phyloP scores from a whole-genome alignment of 2,888 invertebrate genomes.

The Coelinius sp. region DNA sequence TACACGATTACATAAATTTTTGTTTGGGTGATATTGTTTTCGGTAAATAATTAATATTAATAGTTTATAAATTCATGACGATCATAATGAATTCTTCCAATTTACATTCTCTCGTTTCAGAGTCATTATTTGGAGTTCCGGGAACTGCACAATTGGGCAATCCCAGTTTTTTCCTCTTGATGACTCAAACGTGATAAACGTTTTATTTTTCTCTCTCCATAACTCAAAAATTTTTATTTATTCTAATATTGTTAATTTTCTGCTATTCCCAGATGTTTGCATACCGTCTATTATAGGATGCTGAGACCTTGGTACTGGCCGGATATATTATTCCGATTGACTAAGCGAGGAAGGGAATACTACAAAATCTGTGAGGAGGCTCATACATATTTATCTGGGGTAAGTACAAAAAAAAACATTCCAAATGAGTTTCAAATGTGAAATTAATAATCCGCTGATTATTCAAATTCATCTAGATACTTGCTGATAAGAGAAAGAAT shows the following conservation, averaged over 20 bases:
- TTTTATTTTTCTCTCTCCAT: neutral
- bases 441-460: too few relatives aligned
- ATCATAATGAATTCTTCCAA: too few relatives aligned
- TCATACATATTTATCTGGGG: neutral
- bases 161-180: neutral
- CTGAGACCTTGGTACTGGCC: slow-evolving; percentile 11
- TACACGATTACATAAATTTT: neutral
- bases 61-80: neutral
- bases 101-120: too few relatives aligned
- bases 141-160: neutral
- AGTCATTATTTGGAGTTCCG: neutral
- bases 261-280: neutral
- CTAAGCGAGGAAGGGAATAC: neutral
- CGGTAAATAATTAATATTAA: neutral
- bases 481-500: neutral
- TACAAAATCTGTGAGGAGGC: neutral
- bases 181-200: neutral
- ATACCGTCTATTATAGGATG: neutral
- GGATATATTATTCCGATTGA: neutral
- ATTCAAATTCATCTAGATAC: neutral
- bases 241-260: neutral
- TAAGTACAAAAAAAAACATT: neutral
- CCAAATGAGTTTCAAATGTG: too few relatives aligned
- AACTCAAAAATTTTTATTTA: neutral
- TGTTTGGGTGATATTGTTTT: neutral